Base-by-base conservation (phyloP, 1,140 invertebrate species). In the Danaus melanippus region DNA sequence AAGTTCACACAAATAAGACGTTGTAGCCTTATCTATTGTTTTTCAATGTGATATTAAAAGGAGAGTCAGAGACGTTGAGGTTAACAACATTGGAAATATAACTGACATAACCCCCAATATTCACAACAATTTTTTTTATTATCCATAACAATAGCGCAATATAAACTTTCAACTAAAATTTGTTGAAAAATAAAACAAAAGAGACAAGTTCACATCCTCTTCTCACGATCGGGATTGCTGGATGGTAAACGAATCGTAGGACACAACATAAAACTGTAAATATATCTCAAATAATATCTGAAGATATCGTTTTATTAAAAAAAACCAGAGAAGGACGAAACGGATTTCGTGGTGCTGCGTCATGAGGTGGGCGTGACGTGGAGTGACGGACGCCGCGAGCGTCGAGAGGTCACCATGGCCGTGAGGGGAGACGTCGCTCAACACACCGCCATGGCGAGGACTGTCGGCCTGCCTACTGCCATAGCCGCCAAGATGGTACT, bases 401-500 rank as follows among this genome's bases (percentile, higher is more conserved):
- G 90, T 12, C 91, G 95, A 51, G 93, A 96, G 42, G 95, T 99
- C 49, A 97, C 96, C 73, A 91, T 99, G 80, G 96, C 99, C 0
- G 92, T 94, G 39, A 98, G 99, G 69, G 98, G 98, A 0, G 94
- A 98, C 49, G 81, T 87, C 0, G 87, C 90, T 58, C 94, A 95
- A 2, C 95, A 96, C 75, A 98, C 97, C 0, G 98, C 98, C 6
- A 99, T 99, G 98, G 96, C 98, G 0, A 93, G 95, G 71, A 98
- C 97, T 11, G 98, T 99, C 7, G 98, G 98, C 5, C 94, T 97
- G 71, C 98, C 98, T 0, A 92, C 96, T 6, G 98, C 96, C 7
- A 99, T 99, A 69, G 96, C 97, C 6, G 92, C 96, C 0, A 97
- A 98, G 86, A 99, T 99, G 98, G 91, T 99, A 32, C 87, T 99